Conservation (phyloP, 2,113 vertebrate genomes). For the Aspidoscelis tigris region DNA sequence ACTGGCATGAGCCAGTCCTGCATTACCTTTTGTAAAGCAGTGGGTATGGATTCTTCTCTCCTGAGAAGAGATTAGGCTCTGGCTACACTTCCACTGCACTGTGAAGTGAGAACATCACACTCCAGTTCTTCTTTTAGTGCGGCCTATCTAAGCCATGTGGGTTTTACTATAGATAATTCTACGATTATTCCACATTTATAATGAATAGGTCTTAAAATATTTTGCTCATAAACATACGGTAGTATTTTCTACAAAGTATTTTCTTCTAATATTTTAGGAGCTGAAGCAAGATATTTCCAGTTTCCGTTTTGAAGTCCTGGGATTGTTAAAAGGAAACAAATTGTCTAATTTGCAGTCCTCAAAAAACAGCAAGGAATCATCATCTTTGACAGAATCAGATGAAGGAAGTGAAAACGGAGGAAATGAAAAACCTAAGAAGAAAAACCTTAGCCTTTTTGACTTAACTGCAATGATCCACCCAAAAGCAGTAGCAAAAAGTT, state of each 20-base stretch:
- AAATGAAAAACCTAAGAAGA: constrained; percentile 71
- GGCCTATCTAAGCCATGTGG: too few relatives aligned
- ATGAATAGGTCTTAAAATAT: background rate
- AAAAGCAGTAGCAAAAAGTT: constrained; percentile 69
- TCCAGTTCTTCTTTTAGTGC: too few relatives aligned
- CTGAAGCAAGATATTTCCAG: constrained; percentile 98
- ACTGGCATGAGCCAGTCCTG: too few relatives aligned
- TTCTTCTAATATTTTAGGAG: constrained; percentile 79
- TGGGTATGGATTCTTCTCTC: too few relatives aligned
- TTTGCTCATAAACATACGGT: background rate
- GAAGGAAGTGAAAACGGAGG: constrained; percentile 78
- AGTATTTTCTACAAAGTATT: constrained; percentile 36
- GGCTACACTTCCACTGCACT: too few relatives aligned
- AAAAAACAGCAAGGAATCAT: constrained; percentile 68
- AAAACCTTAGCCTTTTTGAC: constrained; percentile 79
- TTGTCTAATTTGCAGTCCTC: constrained; percentile 63
- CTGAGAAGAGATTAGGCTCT: too few relatives aligned
- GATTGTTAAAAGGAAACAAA: constrained; percentile 86
- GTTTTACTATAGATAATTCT: background rate
- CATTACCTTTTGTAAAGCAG: too few relatives aligned
- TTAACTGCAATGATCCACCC: constrained; percentile 77
- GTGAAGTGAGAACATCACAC: too few relatives aligned
- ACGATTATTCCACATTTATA: background rate
- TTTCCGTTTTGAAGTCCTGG: constrained; percentile 96
- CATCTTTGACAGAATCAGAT: constrained; percentile 78